These are phyloP conservation scores for Hemibagrus wyckioides DNA, from an alignment of 2,113 vertebrate genomes.

Conservation along the genomic window DNA sequence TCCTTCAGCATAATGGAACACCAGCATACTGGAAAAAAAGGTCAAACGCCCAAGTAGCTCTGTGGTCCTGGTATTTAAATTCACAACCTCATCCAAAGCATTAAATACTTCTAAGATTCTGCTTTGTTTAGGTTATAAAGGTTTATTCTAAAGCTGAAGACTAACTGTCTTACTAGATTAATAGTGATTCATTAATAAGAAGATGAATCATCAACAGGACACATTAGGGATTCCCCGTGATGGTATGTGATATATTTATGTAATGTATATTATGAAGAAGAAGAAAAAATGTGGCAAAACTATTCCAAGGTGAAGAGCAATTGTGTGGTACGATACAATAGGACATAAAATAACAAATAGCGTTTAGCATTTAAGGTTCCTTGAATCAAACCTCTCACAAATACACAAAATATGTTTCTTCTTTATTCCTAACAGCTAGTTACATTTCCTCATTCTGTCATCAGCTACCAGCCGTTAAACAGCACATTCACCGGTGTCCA, in stretches of 20 bases:
- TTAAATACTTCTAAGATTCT: neutral
- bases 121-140: neutral
- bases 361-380: neutral
- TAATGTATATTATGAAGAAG: neutral
- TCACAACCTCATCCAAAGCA: neutral
- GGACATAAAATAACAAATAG: neutral
- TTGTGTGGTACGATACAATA: neutral
- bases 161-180: neutral
- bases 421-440: neutral
- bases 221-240: neutral
- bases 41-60: neutral
- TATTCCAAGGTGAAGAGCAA: neutral
- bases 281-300: neutral
- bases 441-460: neutral
- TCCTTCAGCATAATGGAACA: no score
- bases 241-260: neutral
- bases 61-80: neutral
- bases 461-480: neutral
- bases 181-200: neutral
- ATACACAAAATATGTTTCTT: neutral
- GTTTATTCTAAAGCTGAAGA: neutral
- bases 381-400: neutral
- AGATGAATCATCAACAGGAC: neutral
- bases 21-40: no score
- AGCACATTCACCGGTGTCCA: neutral